phyloP scores from a whole-genome alignment of 2,113 vertebrate species.

The Xenopus tropicalis region DNA sequence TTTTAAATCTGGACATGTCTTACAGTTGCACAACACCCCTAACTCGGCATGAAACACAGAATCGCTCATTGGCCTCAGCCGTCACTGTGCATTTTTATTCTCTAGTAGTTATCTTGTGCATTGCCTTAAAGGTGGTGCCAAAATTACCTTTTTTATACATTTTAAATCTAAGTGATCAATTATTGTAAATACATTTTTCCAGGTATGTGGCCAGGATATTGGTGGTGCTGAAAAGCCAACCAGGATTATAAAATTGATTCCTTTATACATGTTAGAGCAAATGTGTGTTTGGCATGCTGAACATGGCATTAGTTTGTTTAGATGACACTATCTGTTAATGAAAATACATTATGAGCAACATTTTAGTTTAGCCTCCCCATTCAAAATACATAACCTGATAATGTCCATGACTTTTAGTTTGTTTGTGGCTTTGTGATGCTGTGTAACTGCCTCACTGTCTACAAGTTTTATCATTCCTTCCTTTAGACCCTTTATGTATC shows the following conservation, averaged over 20 bases:
- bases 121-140: conserved; percentile 64
- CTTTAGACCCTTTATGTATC: neutral
- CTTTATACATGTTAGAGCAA: conserved; percentile 59
- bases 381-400: conserved; percentile 5
- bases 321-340: conserved; percentile 20
- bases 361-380: conserved; percentile 29
- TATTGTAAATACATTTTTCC: conserved; percentile 62
- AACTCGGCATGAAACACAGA: conserved; percentile 46
- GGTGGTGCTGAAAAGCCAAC: conserved; percentile 50
- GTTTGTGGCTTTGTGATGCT: conserved; percentile 38
- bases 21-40: conserved; percentile 52
- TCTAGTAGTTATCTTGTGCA: conserved; percentile 50
- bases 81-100: conserved; percentile 55
- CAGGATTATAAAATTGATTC: conserved; percentile 59
- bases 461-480: conserved; percentile 26
- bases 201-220: conserved; percentile 53
- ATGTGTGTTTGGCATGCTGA: conserved; percentile 55
- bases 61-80: conserved; percentile 50
- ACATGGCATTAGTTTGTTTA: conserved; percentile 43
- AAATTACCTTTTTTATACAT: conserved; percentile 57
- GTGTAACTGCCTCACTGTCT: conserved; percentile 28
- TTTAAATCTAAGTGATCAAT: conserved; percentile 57
- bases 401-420: conserved; percentile 29
- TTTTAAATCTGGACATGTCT: conserved; percentile 50
- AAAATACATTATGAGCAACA: conserved; percentile 24